Conservation (phyloP, 2,113 vertebrate species). For the Laterallus jamaicensis region DNA sequence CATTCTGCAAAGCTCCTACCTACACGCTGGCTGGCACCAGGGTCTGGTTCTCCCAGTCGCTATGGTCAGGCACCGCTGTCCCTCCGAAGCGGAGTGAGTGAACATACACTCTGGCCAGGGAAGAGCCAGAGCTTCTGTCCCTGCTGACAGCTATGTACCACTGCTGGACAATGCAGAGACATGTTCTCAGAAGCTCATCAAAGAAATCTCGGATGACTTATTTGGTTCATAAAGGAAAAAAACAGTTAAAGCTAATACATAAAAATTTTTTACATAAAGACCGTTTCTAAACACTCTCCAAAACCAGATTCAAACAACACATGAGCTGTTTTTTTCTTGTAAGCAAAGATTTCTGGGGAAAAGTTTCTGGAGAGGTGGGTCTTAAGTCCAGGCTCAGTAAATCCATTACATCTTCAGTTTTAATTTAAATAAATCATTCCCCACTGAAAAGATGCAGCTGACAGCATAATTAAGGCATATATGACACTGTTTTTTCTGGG, state of each 20-base stretch:
- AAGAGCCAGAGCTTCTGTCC: neutral
- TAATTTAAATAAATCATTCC: neutral
- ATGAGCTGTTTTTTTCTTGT: neutral
- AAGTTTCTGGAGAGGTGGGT: neutral
- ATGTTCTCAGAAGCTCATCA: neutral
- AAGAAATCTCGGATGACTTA: neutral
- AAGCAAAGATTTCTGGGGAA: neutral
- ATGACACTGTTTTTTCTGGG: neutral
- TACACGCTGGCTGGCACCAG: neutral
- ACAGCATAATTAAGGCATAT: neutral
- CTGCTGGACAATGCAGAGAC: neutral
- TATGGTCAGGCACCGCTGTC: neutral
- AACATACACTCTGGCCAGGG: neutral
- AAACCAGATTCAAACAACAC: neutral
- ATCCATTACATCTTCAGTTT: neutral
- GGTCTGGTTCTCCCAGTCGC: neutral
- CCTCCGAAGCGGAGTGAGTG: neutral
- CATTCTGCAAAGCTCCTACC: neutral
- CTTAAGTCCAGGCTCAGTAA: neutral
- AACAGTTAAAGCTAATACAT: neutral
- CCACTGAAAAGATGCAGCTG: neutral
- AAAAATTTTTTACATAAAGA: rapidly evolving
- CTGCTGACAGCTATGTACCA: neutral
- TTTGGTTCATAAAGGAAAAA: neutral
- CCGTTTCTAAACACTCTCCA: neutral